phyloP scores from a whole-genome alignment of 2,888 invertebrate genomes.

The Netelia inedita region DNA sequence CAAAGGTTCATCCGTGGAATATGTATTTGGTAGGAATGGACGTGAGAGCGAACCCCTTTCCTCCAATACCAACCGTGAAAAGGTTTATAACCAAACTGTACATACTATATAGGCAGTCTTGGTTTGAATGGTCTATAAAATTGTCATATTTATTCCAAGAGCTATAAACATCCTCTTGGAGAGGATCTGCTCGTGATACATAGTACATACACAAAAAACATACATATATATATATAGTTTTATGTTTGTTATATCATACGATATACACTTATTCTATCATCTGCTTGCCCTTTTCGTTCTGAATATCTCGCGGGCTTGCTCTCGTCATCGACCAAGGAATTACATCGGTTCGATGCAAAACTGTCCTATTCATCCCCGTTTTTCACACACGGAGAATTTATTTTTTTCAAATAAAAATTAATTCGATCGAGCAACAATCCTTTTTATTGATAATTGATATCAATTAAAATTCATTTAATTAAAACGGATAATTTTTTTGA shows the following conservation, averaged over 20 bases:
- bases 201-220: background rate
- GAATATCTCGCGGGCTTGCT: no score
- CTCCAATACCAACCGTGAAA: background rate
- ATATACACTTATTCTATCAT: slow-evolving; percentile 8
- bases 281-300: slow-evolving; percentile 3
- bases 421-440: no score
- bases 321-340: no score
- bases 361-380: no score
- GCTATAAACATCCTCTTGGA: slow-evolving; percentile 64
- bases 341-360: no score
- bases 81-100: slow-evolving; percentile 46
- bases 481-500: no score
- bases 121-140: slow-evolving; percentile 66
- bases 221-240: slow-evolving; percentile 33
- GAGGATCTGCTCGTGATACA: slow-evolving; percentile 38
- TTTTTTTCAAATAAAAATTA: no score
- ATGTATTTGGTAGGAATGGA: slow-evolving; percentile 50
- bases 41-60: slow-evolving; percentile 11
- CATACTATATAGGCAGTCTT: slow-evolving; percentile 32
- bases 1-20: slow-evolving; percentile 53
- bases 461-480: no score
- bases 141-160: slow-evolving; percentile 67
- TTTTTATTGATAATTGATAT: no score
- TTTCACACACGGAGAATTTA: no score
- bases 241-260: slow-evolving; percentile 26